Percentiles rank a stretch among this genome's conserved stretches.
These are phyloP conservation scores for Sus cebifrons DNA, from an alignment of 2,797 vertebrate genomes.

Conservation along the genomic window DNA sequence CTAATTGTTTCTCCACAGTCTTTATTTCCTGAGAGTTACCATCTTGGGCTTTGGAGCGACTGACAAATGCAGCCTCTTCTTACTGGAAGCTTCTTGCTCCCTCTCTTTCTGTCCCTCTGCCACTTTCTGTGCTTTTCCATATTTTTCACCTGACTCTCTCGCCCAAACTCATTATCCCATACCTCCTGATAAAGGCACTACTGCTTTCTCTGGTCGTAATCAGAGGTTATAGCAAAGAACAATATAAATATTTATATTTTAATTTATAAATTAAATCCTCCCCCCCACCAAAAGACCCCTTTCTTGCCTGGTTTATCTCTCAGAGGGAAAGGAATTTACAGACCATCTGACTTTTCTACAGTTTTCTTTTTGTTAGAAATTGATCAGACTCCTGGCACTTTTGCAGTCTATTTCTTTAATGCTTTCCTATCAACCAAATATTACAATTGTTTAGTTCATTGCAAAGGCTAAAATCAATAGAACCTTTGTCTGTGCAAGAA, in stretches of 20 bases:
- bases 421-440: neutral
- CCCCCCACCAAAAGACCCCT: neutral
- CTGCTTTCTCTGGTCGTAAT: neutral
- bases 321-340: neutral
- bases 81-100: neutral
- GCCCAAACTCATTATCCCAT: neutral
- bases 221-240: neutral
- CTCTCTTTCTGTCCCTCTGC: neutral
- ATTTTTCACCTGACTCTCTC: fast-evolving
- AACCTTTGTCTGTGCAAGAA: slow-evolving; percentile 9
- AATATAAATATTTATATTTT: neutral
- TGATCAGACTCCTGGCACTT: neutral
- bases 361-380: slow-evolving; percentile 12
- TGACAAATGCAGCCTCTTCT: neutral
- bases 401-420: neutral
- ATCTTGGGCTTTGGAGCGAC: neutral
- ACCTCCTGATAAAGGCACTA: neutral
- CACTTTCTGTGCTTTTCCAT: fast-evolving
- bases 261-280: neutral
- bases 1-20: neutral
- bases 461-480: slow-evolving; percentile 35
- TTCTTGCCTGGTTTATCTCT: neutral
- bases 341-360: neutral
- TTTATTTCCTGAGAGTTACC: slow-evolving; percentile 40
- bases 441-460: slow-evolving; percentile 13